phyloP scores from a whole-genome alignment of 35 echinoderm and acorn worm species.

The Ophioderma brevispina region DNA sequence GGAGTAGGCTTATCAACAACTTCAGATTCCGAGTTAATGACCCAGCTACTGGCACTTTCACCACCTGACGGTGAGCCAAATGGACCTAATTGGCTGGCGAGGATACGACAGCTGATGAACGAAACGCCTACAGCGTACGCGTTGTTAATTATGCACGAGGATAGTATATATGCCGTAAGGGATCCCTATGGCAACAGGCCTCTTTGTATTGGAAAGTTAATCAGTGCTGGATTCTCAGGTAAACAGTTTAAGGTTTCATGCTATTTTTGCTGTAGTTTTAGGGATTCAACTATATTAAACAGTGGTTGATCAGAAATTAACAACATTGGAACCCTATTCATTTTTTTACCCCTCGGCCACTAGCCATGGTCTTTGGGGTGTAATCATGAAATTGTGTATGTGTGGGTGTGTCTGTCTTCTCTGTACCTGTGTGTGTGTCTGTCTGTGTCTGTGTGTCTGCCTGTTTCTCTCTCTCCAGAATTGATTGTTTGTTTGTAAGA shows the following conservation, averaged over 20 bases:
- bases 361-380: no score
- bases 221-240: slow-evolving; percentile 48
- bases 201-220: slow-evolving; percentile 79
- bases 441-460: no score
- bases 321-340: no score
- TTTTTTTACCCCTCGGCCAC: no score
- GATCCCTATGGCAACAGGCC: slow-evolving; percentile 98
- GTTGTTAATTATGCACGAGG: slow-evolving; percentile 78
- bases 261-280: neutral
- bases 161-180: slow-evolving; percentile 86
- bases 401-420: no score
- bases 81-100: slow-evolving; percentile 82
- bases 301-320: no score
- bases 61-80: slow-evolving; percentile 89
- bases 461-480: no score
- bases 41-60: slow-evolving; percentile 72
- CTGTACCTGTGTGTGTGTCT: no score
- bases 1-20: slow-evolving; percentile 88
- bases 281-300: neutral
- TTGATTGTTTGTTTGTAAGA: no score
- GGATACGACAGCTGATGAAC: slow-evolving; percentile 95
- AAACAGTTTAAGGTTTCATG: slow-evolving; percentile 29
- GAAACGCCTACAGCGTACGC: slow-evolving; percentile 76
- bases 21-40: slow-evolving; percentile 93
- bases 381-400: no score